Percentiles rank a stretch among this genome's conserved stretches.
These are phyloP conservation scores for Eulemur rufifrons DNA, from an alignment of 2,113 vertebrate species.

Conservation along the genomic window DNA sequence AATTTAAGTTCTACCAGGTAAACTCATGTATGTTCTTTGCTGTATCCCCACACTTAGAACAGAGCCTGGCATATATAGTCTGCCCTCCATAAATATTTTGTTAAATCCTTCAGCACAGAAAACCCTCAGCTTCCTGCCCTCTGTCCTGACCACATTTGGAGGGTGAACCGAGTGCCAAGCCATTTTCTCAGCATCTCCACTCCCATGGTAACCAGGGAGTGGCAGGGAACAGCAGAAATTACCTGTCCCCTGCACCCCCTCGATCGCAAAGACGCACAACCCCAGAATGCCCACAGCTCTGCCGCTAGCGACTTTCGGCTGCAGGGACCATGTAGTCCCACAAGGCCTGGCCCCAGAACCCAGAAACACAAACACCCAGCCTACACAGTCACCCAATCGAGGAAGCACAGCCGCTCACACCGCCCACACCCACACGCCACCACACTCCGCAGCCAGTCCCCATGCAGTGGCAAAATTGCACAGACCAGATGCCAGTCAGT, in stretches of 20 bases:
- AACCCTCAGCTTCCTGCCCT: neutral
- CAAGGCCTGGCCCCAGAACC: slow-evolving; percentile 50
- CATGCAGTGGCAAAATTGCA: neutral
- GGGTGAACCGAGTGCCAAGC: neutral
- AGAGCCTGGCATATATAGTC: neutral
- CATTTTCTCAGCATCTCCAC: neutral
- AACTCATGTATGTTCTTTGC: neutral
- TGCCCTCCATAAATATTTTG: neutral
- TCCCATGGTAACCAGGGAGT: slow-evolving; percentile 43
- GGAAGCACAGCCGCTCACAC: slow-evolving; percentile 56
- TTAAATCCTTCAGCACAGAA: neutral
- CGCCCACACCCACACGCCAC: slow-evolving; percentile 39
- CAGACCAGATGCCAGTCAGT: slow-evolving; percentile 12
- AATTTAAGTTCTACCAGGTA: neutral
- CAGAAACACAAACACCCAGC: slow-evolving; percentile 62
- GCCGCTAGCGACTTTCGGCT: neutral
- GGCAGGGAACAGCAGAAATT: neutral
- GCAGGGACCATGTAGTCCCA: neutral
- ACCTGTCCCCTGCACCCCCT: neutral
- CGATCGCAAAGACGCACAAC: neutral
- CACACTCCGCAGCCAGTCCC: neutral
- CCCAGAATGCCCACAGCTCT: neutral
- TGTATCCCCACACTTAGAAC: neutral
- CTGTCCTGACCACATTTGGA: neutral
- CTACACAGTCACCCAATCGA: slow-evolving; percentile 51